Evolutionary conservation across 2,113 vertebrate species (phyloP), one percentile per base, ranked within the genome.

Genomic region (Fregata magnificens): DNA sequence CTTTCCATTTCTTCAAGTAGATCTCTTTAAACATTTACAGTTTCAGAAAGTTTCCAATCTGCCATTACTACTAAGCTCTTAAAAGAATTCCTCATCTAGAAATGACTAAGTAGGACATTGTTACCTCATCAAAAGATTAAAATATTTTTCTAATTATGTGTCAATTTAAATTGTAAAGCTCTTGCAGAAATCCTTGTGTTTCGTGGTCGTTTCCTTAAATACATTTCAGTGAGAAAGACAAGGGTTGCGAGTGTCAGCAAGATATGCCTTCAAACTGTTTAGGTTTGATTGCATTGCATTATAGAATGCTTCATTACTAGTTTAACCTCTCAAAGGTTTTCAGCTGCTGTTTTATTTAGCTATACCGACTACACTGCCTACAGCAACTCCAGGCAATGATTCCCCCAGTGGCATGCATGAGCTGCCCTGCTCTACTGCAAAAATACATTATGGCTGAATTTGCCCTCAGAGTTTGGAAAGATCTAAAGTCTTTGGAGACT

Each of bases 401-500:
- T 98, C 97, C 97, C 98, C 97, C 93, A 96, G 96, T 63, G 93
- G 96, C 98, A 95, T 71, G 65, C 96, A 98, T 98, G 96, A 97
- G 96, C 98, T 98, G 96, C 95, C 97, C 97, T 97, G 94, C 95
- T 95, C 91, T 95, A 86, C 97, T 97, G 95, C 95, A 98, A 97
- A 98, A 98, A 98, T 98, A 97, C 97, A 97, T 96, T 97, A 98
- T 86, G 95, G 97, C 92, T 97, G 97, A 97, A 97, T 97, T 98
- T 98, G 97, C 98, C 98, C 97, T 97, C 96, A 96, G 98, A 98
- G 95, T 98, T 98, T 98, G 98, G 97, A 98, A 98, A 98, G 98
- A 98, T 98, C 97, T 98, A 97, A 98, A 97, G 97, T 98, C 98
- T 98, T 98, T 94, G 93, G 98, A 98, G 98, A 98, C 95, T 73